Evolutionary conservation across 2,888 invertebrate species (phyloP).

Genomic region (Xylota segnis): DNA sequence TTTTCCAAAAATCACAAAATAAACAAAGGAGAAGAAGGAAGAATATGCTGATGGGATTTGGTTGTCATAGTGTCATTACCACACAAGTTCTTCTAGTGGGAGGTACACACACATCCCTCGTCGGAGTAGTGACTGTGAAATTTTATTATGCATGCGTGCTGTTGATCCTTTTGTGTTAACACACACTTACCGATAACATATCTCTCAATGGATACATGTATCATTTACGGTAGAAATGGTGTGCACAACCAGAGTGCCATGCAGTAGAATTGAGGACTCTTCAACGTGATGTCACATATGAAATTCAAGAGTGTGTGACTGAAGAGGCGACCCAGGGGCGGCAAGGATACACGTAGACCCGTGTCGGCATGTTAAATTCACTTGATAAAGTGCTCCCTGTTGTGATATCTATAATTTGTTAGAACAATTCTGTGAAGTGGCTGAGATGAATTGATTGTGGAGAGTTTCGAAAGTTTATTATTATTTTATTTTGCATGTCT

Average conservation of each 20-base stretch:
- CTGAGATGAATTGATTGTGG: constrained; percentile 17
- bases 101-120: no score
- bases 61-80: constrained; percentile 44
- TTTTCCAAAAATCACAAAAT: background rate
- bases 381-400: background rate
- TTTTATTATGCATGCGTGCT: constrained; percentile 46
- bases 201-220: constrained; percentile 22
- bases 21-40: constrained; percentile 4
- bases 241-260: constrained; percentile 11
- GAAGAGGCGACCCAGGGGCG: background rate
- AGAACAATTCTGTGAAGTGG: constrained; percentile 25
- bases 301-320: constrained; percentile 16
- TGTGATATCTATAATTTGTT: constrained; percentile 28
- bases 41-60: constrained; percentile 19
- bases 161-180: constrained; percentile 54
- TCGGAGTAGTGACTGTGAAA: background rate
- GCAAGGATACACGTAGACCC: background rate
- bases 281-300: constrained; percentile 32
- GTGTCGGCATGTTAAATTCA: constrained; percentile 12
- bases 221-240: constrained; percentile 49
- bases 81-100: background rate
- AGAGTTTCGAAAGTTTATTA: background rate
- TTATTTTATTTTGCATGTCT: background rate
- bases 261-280: constrained; percentile 13
- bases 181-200: constrained; percentile 39